These are phyloP conservation scores for Drosophila asahinai DNA, from an alignment of 1,140 invertebrate genomes.

Conservation along the genomic window DNA sequence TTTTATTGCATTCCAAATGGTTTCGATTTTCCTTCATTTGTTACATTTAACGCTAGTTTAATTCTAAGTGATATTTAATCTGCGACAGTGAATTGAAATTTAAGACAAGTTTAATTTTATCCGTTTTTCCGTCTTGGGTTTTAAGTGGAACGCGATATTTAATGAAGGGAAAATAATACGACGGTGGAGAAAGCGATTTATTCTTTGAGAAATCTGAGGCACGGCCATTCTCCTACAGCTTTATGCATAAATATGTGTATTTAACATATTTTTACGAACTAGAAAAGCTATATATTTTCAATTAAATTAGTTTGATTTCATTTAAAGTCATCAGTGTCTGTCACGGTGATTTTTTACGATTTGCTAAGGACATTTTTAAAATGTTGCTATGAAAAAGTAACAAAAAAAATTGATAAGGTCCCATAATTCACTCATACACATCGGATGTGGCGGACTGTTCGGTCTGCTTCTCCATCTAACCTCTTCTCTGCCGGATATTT, in stretches of 20 bases:
- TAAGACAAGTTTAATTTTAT: slow-evolving; percentile 17
- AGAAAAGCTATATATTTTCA: no score
- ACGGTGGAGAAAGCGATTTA: background rate
- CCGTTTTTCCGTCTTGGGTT: background rate
- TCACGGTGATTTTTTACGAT: background rate
- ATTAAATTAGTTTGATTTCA: no score
- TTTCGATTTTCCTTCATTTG: slow-evolving; percentile 80
- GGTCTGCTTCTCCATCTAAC: slow-evolving; percentile 25
- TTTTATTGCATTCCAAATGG: slow-evolving; percentile 79
- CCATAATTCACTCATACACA: slow-evolving; percentile 53
- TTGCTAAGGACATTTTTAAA: background rate
- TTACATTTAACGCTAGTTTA: slow-evolving; percentile 80
- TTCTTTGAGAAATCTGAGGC: background rate
- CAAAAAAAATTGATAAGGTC: background rate
- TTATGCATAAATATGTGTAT: no score
- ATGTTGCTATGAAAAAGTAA: background rate
- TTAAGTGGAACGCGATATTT: slow-evolving; percentile 9
- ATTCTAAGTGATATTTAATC: slow-evolving; percentile 83
- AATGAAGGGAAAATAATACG: slow-evolving; percentile 12
- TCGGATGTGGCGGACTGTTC: slow-evolving; percentile 42
- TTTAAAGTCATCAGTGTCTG: background rate
- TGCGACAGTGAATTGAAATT: slow-evolving; percentile 40
- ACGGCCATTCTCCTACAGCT: no score
- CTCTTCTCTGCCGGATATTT: slow-evolving; percentile 49
- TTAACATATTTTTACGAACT: background rate